A percentile compares a stretch with the other conserved stretches of the same genome.
Evolutionary conservation across 2,113 vertebrate genomes (phyloP).

Genomic region (Gobius niger): DNA sequence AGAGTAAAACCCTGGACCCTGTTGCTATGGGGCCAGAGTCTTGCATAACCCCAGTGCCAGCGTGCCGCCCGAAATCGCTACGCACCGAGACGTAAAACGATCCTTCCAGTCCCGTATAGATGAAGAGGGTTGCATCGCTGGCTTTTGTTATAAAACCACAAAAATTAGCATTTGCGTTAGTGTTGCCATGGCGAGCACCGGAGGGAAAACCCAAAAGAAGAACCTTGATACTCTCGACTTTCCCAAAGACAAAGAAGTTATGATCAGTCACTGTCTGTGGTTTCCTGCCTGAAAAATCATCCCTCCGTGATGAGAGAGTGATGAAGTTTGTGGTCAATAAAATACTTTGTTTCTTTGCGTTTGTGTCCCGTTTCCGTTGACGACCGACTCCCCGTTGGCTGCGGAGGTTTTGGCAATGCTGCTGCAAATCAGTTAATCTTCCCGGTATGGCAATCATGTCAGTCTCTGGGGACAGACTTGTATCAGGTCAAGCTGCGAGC

Average conservation of each 20-base stretch:
- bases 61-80: too few species aligned
- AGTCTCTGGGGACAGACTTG: slow-evolving; percentile 34
- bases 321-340: slow-evolving; percentile 26
- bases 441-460: slow-evolving; percentile 51
- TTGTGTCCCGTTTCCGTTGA: slow-evolving; percentile 56
- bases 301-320: slow-evolving; percentile 19
- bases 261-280: slow-evolving; percentile 12
- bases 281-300: slow-evolving; percentile 12
- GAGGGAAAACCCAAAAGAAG: neutral
- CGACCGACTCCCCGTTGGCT: slow-evolving; percentile 55
- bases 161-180: too few species aligned
- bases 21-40: too few species aligned
- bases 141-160: too few species aligned
- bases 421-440: slow-evolving; percentile 54
- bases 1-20: too few species aligned
- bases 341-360: slow-evolving; percentile 52
- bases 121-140: too few species aligned
- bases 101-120: too few species aligned
- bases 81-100: too few species aligned
- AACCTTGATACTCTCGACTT: neutral
- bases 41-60: too few species aligned
- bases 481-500: slow-evolving; percentile 37
- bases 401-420: slow-evolving; percentile 46
- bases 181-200: neutral
- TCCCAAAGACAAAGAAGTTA: neutral